Percentiles rank a stretch among this genome's conserved stretches.
Evolutionary conservation across 2,113 vertebrate genomes (phyloP).

Genomic region (Periophthalmus modestus): DNA sequence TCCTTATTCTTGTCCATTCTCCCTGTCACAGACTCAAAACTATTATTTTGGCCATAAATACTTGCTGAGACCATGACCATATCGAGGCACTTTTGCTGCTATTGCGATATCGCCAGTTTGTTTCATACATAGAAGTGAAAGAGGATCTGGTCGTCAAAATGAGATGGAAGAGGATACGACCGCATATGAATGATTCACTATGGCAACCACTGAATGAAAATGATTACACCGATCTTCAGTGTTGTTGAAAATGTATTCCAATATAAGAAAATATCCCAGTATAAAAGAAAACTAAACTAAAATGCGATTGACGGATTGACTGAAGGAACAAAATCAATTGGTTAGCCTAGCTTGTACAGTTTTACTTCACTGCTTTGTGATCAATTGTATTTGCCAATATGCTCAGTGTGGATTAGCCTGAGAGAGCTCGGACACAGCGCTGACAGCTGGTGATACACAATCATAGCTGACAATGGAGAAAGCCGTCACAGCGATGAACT

Average conservation of each 20-base stretch:
- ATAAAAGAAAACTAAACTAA: background rate
- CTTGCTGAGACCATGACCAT: too few relatives aligned
- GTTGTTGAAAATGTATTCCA: too few relatives aligned
- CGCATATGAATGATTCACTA: background rate
- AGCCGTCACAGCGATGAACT: slow-evolving; percentile 16
- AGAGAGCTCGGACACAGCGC: background rate
- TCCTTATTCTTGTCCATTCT: too few relatives aligned
- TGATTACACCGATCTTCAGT: background rate
- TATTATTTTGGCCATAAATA: too few relatives aligned
- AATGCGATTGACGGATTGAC: background rate
- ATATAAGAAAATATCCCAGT: too few relatives aligned
- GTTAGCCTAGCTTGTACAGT: background rate
- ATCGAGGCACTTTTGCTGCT: too few relatives aligned
- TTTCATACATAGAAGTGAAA: too few relatives aligned
- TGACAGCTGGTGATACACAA: slow-evolving; percentile 21
- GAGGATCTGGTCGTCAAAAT: background rate
- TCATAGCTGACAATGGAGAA: slow-evolving; percentile 23
- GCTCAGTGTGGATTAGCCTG: slow-evolving; percentile 42
- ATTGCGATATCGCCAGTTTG: too few relatives aligned
- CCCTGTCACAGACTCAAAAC: too few relatives aligned
- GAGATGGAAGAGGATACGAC: background rate
- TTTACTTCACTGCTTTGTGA: slow-evolving; percentile 49
- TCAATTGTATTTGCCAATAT: slow-evolving; percentile 60
- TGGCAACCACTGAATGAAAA: background rate
- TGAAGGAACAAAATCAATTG: slow-evolving; percentile 16